phyloP scores from a whole-genome alignment of 2,888 invertebrate genomes.

The Vanessa cardui region DNA sequence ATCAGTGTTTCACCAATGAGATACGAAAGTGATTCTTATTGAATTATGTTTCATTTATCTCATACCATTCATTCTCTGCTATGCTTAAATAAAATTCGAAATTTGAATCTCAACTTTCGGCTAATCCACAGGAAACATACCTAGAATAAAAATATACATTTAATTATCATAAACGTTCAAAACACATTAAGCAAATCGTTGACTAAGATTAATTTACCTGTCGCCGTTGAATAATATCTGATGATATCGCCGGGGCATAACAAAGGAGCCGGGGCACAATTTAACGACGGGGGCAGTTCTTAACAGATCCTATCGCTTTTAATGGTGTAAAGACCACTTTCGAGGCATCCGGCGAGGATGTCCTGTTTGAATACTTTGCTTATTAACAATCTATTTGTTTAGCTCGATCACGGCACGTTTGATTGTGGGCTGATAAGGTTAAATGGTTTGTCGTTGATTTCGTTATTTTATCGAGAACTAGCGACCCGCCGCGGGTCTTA shows the following conservation, averaged over 20 bases:
- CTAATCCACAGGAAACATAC: too few species aligned
- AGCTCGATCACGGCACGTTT: neutral
- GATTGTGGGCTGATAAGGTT: constrained; percentile 1
- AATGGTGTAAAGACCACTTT: constrained; percentile 27
- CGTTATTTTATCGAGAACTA: neutral
- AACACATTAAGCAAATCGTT: constrained; percentile 1
- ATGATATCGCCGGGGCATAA: constrained; percentile 20
- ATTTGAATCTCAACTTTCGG: too few species aligned
- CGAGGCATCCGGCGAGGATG: constrained; percentile 19
- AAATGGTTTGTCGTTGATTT: neutral
- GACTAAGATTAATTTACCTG: constrained; percentile 25
- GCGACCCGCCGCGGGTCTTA: too few species aligned
- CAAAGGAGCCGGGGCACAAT: constrained; percentile 6
- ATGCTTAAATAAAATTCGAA: too few species aligned
- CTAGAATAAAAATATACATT: neutral
- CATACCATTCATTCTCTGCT: too few species aligned
- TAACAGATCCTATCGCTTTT: constrained; percentile 25
- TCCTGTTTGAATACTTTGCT: constrained; percentile 22
- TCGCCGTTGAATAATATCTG: constrained; percentile 15
- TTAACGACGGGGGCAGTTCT: constrained; percentile 1
- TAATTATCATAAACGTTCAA: neutral
- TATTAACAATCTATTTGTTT: neutral
- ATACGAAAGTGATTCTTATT: too few species aligned
- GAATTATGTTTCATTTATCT: too few species aligned
- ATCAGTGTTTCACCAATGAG: too few species aligned